These are phyloP conservation scores for Oxyteleia sp. DNA, from an alignment of 2,888 invertebrate genomes.

Conservation along the genomic window DNA sequence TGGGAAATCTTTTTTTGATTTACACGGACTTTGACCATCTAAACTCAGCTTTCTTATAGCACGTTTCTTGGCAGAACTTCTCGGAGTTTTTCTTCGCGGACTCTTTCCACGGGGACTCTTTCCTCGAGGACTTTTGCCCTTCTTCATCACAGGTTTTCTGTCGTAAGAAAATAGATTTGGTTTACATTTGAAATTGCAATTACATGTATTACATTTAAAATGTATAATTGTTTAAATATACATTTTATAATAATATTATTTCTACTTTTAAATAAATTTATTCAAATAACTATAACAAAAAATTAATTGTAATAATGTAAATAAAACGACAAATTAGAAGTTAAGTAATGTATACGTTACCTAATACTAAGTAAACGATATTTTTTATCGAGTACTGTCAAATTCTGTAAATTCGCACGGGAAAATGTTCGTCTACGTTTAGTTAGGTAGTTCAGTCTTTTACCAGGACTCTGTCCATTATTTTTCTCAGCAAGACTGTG, in stretches of 20 bases:
- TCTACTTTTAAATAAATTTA: too few relatives aligned
- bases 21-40: slow-evolving; percentile 86
- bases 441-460: slow-evolving; percentile 93
- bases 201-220: too few relatives aligned
- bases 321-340: too few relatives aligned
- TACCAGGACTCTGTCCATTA: slow-evolving; percentile 91
- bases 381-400: slow-evolving; percentile 83
- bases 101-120: slow-evolving; percentile 89
- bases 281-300: too few relatives aligned
- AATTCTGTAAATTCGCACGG: slow-evolving; percentile 90
- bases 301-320: slow-evolving; percentile 11
- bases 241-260: too few relatives aligned
- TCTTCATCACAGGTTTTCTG: slow-evolving; percentile 87
- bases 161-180: slow-evolving; percentile 30
- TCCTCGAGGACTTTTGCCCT: slow-evolving; percentile 88
- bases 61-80: slow-evolving; percentile 90
- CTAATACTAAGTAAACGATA: slow-evolving; percentile 89
- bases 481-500: slow-evolving; percentile 89
- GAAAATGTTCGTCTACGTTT: slow-evolving; percentile 93
- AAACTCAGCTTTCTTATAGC: slow-evolving; percentile 87
- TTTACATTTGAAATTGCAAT: too few relatives aligned
- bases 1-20: slow-evolving; percentile 88
- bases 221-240: too few relatives aligned
- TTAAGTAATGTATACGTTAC: neutral
- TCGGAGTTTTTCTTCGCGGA: slow-evolving; percentile 89